Base-by-base conservation (phyloP, 2,888 invertebrate species). In the Acleris laterana region DNA sequence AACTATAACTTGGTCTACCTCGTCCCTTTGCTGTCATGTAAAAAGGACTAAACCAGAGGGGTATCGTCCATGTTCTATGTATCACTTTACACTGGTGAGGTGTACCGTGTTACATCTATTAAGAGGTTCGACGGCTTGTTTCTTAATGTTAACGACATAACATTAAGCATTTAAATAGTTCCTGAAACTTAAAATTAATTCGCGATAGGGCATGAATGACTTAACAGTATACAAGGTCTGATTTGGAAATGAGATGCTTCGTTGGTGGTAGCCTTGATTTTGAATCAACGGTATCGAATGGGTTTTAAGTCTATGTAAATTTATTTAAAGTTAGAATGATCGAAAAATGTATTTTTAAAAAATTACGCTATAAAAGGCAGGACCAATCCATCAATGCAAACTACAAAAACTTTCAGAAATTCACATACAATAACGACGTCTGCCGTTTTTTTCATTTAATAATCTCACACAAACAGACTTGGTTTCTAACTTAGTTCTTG, bases 101-200 rank as follows among this genome's bases (percentile, higher is more conserved):
- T 71, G 77, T 69, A 77, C 80, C 80, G 79, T 79, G 79, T 83
- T 82, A 84, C 85, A 84, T 85, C 85, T 85, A 89, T 88, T 87
- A 88, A 81, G 81, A 82, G 77, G 77, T 82, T 80, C 78, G 78
- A 83, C 78, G 22, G 78, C 80, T 83, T 80, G 81, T 81, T 78
- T 79, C 80, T 72, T 79, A 85, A 89, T 90, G 88, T 82, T 80
- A 85, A 83, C 85, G 72, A 77, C 74, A 78, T 16, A 79, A 78
- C 82, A 89, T 89, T 84, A 84, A 77, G 83, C 78, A 85, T 90
- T 87, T 85, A 90, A 87, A 86, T 87, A 83, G 82, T 91, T 89
- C 90, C 83, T 75, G 82, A 81, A 89, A 89, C 88, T 87, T 85
- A 83, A 81, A 84, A 85, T 82, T 83, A 76, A 78, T 81, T 70